Percentiles rank a stretch among this genome's conserved stretches.
Evolutionary conservation across 2,888 invertebrate species (phyloP).

Genomic region (Cantharis lateralis): DNA sequence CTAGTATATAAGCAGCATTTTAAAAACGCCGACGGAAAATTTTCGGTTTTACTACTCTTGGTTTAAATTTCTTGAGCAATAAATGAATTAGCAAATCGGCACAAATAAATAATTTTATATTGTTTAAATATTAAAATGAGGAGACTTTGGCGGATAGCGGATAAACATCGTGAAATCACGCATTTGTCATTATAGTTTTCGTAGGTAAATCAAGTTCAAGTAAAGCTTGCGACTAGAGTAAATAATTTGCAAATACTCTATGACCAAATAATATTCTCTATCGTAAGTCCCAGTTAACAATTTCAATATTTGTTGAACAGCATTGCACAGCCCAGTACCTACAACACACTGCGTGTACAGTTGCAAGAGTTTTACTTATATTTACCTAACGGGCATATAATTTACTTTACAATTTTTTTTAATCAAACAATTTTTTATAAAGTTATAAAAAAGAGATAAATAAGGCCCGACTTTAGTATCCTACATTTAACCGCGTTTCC

Average conservation of each 20-base stretch:
- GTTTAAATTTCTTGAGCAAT: neutral
- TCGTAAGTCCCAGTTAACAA: constrained; percentile 24
- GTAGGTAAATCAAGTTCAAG: constrained; percentile 14
- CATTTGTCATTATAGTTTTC: constrained; percentile 3
- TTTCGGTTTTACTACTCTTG: neutral
- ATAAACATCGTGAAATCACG: constrained; percentile 1
- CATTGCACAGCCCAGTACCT: constrained; percentile 1
- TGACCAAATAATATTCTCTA: constrained; percentile 14
- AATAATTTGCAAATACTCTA: constrained; percentile 11
- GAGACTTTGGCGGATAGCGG: constrained; percentile 20
- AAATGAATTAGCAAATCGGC: neutral
- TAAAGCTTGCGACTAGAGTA: constrained; percentile 17
- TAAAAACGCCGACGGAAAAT: neutral
- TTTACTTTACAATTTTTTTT: neutral
- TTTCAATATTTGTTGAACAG: constrained; percentile 26
- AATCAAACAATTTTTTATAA: neutral
- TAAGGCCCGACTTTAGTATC: neutral
- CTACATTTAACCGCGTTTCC: neutral
- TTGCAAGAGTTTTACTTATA: constrained; percentile 18
- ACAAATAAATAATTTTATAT: constrained; percentile 13
- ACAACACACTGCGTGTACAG: constrained; percentile 3
- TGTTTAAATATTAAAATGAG: constrained; percentile 20
- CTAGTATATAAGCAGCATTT: too few species aligned
- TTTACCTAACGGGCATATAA: constrained; percentile 20
- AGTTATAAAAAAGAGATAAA: neutral